Evolutionary conservation across 2,888 invertebrate species (phyloP).

Genomic region (Boloria selene): DNA sequence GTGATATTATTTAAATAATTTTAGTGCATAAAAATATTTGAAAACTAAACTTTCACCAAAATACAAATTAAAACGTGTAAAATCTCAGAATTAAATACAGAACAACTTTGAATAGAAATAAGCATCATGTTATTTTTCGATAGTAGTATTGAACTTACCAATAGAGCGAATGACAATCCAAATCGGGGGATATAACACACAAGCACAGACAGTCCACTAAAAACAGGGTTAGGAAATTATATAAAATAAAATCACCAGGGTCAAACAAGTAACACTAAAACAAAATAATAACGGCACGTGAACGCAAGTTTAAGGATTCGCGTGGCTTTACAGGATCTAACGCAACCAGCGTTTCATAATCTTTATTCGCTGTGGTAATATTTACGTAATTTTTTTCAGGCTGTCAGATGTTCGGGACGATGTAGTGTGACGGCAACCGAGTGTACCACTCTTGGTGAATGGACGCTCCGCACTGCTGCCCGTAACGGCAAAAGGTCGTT

Average conservation of each 20-base stretch:
- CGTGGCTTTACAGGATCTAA: constrained; percentile 9
- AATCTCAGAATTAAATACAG: too few relatives aligned
- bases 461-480: constrained; percentile 80
- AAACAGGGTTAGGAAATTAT: constrained; percentile 65
- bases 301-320: constrained; percentile 46
- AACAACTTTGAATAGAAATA: background rate
- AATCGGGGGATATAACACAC: constrained; percentile 66
- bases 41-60: too few relatives aligned
- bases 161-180: constrained; percentile 71
- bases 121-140: background rate
- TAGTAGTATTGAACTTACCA: constrained; percentile 58
- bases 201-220: constrained; percentile 71
- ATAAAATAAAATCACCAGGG: constrained; percentile 75
- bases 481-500: constrained; percentile 81
- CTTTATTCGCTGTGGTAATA: constrained; percentile 78
- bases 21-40: too few relatives aligned
- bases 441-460: constrained; percentile 70
- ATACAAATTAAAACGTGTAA: too few relatives aligned
- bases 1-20: too few relatives aligned
- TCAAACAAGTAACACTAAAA: constrained; percentile 70
- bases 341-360: constrained; percentile 54
- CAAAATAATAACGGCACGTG: constrained; percentile 55
- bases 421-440: constrained; percentile 50
- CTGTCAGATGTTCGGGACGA: constrained; percentile 66
- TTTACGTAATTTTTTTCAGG: constrained; percentile 81